phyloP scores from a whole-genome alignment of 1,140 invertebrate species.

The Tetramorium simillimum region DNA sequence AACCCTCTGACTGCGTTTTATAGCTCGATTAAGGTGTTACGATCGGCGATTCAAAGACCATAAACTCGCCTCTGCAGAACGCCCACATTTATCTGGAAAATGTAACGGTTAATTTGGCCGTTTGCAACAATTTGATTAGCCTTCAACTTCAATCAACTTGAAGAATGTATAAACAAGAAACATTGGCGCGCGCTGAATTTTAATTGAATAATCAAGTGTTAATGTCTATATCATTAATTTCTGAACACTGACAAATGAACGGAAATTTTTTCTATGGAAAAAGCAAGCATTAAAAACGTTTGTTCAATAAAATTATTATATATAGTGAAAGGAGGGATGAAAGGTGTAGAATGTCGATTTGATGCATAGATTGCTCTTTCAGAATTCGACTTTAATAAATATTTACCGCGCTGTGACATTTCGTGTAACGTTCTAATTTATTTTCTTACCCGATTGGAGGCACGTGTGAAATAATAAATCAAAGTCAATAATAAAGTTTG shows the following conservation, averaged over 20 bases:
- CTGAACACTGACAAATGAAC: neutral
- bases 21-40: constrained; percentile 17
- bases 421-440: neutral
- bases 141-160: neutral
- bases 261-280: neutral
- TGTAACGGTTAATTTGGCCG: neutral
- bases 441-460: neutral
- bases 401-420: neutral
- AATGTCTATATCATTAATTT: neutral
- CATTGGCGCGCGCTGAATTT: neutral
- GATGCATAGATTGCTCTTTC: neutral
- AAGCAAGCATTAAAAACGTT: no score
- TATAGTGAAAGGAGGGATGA: no score
- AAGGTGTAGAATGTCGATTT: neutral
- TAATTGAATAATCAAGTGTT: neutral
- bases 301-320: no score
- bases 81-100: neutral
- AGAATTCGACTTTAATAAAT: neutral
- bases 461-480: neutral
- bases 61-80: neutral
- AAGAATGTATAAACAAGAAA: neutral
- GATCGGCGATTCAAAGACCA: neutral
- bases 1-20: constrained; percentile 26
- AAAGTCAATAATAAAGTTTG: neutral
- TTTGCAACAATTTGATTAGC: neutral